Conservation (phyloP, 2,797 vertebrate species). For the Sciurus carolinensis region DNA sequence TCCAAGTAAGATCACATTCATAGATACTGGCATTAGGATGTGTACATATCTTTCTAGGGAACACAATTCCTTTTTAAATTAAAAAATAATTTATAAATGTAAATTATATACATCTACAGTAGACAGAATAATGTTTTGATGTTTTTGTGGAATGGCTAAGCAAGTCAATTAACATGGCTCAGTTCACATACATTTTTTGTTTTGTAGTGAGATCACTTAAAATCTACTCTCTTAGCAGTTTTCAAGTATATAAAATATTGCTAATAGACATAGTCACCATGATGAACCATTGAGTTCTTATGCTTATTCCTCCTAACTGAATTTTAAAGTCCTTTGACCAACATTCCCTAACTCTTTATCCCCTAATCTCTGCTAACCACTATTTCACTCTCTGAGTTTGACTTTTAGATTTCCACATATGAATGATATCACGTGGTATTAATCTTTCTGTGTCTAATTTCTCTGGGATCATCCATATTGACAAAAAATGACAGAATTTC, state of each 20-base stretch:
- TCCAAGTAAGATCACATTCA: neutral
- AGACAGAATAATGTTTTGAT: neutral
- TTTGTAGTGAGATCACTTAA: neutral
- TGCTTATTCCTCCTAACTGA: neutral
- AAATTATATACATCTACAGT: neutral
- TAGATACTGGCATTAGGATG: neutral
- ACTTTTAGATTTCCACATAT: neutral
- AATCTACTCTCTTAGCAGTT: neutral
- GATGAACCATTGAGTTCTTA: neutral
- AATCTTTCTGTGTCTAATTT: neutral
- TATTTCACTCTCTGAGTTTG: neutral
- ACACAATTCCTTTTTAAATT: neutral
- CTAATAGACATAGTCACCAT: neutral
- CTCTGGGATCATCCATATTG: neutral
- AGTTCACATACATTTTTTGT: neutral
- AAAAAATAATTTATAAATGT: neutral
- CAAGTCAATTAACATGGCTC: neutral
- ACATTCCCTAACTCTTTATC: fast-evolving
- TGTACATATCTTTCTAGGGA: neutral
- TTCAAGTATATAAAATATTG: neutral
- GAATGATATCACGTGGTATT: neutral
- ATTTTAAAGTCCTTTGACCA: neutral
- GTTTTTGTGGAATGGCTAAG: neutral
- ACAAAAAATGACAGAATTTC: neutral
- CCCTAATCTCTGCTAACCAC: neutral